These are phyloP conservation scores for Ceuthmochares aereus DNA, from an alignment of 2,113 vertebrate genomes.

Conservation along the genomic window DNA sequence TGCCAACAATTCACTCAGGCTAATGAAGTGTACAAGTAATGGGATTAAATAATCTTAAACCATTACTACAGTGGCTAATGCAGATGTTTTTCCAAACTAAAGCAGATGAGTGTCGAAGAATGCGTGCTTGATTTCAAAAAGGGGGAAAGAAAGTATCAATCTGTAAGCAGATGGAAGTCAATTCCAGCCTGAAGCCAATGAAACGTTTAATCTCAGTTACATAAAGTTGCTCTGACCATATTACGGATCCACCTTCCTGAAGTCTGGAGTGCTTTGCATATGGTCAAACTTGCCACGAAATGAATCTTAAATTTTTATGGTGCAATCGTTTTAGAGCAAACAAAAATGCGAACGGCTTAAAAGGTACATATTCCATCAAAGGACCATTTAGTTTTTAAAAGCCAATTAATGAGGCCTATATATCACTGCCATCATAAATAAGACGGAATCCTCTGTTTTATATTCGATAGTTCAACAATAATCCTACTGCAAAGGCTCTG, in stretches of 20 bases:
- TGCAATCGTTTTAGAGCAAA: conserved; percentile 1
- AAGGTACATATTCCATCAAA: neutral
- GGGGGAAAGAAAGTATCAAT: conserved; percentile 67
- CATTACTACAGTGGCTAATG: conserved; percentile 74
- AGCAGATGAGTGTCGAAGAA: conserved; percentile 65
- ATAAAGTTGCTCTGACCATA: neutral
- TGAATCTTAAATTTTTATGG: conserved; percentile 3
- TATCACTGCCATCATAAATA: neutral
- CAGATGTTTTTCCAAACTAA: conserved; percentile 76
- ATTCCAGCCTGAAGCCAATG: conserved; percentile 55
- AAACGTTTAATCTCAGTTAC: conserved; percentile 62
- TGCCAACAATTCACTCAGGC: conserved; percentile 83
- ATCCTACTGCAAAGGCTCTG: neutral
- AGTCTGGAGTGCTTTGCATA: neutral
- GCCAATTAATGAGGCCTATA: neutral
- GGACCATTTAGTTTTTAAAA: conserved; percentile 9
- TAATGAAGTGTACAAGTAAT: conserved; percentile 84
- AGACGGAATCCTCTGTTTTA: neutral
- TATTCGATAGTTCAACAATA: neutral
- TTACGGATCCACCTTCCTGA: neutral
- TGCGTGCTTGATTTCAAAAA: conserved; percentile 71
- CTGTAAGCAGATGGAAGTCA: conserved; percentile 55
- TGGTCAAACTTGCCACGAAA: neutral
- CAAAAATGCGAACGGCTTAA: conserved; percentile 26
- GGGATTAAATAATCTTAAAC: conserved; percentile 81